Evolutionary conservation across 1,140 invertebrate species (phyloP).

Genomic region (Drosophila ficusphila): DNA sequence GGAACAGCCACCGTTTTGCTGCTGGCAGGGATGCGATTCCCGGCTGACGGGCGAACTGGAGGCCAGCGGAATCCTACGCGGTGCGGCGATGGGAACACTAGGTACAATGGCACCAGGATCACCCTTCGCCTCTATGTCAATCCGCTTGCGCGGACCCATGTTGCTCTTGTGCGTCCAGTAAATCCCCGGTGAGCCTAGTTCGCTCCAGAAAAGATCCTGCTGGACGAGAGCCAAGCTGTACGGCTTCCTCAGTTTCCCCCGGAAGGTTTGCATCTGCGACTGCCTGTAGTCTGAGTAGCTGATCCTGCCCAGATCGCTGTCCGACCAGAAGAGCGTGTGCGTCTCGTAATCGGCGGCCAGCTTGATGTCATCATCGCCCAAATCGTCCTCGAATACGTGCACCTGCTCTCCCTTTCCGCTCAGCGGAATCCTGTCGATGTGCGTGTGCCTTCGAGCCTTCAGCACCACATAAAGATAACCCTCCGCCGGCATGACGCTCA

Average conservation of each 20-base stretch:
- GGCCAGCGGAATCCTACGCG: slow-evolving; percentile 49
- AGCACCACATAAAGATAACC: slow-evolving; percentile 90
- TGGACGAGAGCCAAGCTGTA: slow-evolving; percentile 86
- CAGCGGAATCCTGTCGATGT: slow-evolving; percentile 87
- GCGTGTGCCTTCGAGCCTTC: slow-evolving; percentile 82
- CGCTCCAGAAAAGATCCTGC: slow-evolving; percentile 87
- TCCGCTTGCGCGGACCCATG: slow-evolving; percentile 61
- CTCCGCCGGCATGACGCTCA: slow-evolving; percentile 87
- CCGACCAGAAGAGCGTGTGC: slow-evolving; percentile 70
- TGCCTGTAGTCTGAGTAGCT: slow-evolving; percentile 76
- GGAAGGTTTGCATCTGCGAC: slow-evolving; percentile 65
- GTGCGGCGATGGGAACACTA: neutral
- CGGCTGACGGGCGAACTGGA: slow-evolving; percentile 34
- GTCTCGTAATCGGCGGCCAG: slow-evolving; percentile 50
- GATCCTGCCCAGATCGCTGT: slow-evolving; percentile 69
- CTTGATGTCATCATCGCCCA: slow-evolving; percentile 76
- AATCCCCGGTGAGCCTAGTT: slow-evolving; percentile 84
- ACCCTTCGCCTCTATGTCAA: slow-evolving; percentile 52
- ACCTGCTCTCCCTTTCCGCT: slow-evolving; percentile 85
- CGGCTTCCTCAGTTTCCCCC: slow-evolving; percentile 80
- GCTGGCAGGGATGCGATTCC: slow-evolving; percentile 86
- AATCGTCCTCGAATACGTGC: slow-evolving; percentile 85
- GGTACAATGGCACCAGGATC: slow-evolving; percentile 12
- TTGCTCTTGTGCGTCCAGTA: slow-evolving; percentile 87
- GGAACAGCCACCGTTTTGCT: slow-evolving; percentile 89